A percentile compares a stretch with the other conserved stretches of the same genome.
These are phyloP conservation scores for Drosophila aff. DNA, from an alignment of 1,140 invertebrate genomes.

Conservation along the genomic window DNA sequence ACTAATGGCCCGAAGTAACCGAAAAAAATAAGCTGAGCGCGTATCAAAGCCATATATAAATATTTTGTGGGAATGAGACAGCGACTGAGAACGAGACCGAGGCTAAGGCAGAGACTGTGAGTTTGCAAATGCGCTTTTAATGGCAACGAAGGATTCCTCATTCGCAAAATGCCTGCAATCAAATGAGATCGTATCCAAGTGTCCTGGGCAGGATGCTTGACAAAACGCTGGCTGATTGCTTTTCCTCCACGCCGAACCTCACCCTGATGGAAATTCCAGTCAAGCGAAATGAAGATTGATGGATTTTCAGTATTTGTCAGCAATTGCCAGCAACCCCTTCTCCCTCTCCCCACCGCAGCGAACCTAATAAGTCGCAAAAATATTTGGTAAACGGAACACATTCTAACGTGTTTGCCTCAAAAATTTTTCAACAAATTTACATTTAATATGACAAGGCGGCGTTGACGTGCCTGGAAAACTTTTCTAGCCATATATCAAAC, in stretches of 20 bases:
- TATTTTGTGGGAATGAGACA: constrained; percentile 24
- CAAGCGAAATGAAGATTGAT: constrained; percentile 73
- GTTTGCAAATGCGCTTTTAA: constrained; percentile 75
- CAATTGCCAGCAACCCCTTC: constrained; percentile 20
- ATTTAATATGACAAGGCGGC: constrained; percentile 65
- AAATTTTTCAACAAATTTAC: constrained; percentile 67
- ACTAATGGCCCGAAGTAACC: constrained; percentile 46
- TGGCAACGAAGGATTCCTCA: constrained; percentile 48
- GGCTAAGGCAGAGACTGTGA: constrained; percentile 9
- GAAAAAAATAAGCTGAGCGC: constrained; percentile 51
- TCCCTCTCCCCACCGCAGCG: neutral
- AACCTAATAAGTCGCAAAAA: constrained; percentile 74
- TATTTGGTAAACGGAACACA: constrained; percentile 46
- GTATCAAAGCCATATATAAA: constrained; percentile 56
- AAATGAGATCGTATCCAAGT: constrained; percentile 21
- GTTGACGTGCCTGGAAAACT: constrained; percentile 31
- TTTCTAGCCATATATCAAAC: constrained; percentile 19
- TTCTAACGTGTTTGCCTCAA: constrained; percentile 41
- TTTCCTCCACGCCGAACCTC: neutral
- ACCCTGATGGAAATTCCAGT: constrained; percentile 41
- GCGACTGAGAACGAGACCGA: neutral
- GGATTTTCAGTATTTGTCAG: constrained; percentile 64
- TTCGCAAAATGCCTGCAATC: constrained; percentile 30
- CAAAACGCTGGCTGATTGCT: constrained; percentile 59
- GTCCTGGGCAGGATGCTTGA: constrained; percentile 43